Percentiles rank a stretch among this genome's conserved stretches.
Evolutionary conservation across 2,113 vertebrate species (phyloP).

Genomic region (mouse (Mus musculus)): GRCm39 chr6:57578501-57579000

Average conservation of each 20-base stretch:
- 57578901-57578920: slow-evolving; percentile 51
- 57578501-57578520: not conserved
- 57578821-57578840: not conserved
- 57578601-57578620: slow-evolving; percentile 13
- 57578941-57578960: not conserved
- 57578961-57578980: not conserved
- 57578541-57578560: not conserved
- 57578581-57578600: not conserved
- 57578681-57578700: slow-evolving; percentile 3
- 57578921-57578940: not conserved
- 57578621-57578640: not conserved
- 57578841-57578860: not conserved
- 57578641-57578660: slow-evolving; percentile 10
- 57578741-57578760: not conserved
- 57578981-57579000: not conserved
- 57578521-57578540: not conserved
- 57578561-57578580: not conserved
- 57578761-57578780: not conserved
- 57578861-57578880: not conserved
- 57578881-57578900: slow-evolving; percentile 12
- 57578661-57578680: slow-evolving; percentile 3
- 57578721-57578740: slow-evolving; percentile 11
- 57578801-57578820: not conserved
- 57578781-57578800: not conserved
- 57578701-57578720: not conserved